These are phyloP conservation scores for Noctilio leporinus DNA, from an alignment of 2,113 vertebrate species.

Conservation along the genomic window DNA sequence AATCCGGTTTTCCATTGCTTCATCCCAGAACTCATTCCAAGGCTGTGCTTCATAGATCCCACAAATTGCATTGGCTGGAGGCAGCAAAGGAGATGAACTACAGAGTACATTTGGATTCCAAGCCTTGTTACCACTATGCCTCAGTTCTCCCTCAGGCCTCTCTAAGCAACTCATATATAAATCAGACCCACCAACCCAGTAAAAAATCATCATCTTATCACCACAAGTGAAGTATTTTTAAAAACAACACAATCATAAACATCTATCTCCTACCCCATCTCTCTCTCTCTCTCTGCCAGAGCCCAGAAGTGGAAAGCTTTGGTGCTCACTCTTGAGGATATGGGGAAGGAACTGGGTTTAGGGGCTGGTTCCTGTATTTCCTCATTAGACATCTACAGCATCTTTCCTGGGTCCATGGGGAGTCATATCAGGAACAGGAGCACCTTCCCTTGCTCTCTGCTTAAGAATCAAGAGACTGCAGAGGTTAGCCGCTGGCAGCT, in stretches of 20 bases:
- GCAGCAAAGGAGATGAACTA: background rate
- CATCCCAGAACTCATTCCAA: constrained; percentile 61
- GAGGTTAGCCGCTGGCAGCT: background rate
- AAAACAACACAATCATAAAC: background rate
- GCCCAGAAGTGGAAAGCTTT: constrained; percentile 18
- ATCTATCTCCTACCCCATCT: background rate
- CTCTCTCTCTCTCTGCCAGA: background rate
- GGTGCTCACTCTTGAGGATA: background rate
- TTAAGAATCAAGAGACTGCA: constrained; percentile 44
- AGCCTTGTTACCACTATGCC: background rate
- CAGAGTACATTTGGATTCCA: constrained; percentile 5
- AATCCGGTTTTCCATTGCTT: constrained; percentile 46
- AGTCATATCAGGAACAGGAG: background rate
- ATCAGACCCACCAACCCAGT: background rate
- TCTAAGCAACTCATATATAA: background rate
- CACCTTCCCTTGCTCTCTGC: constrained; percentile 3
- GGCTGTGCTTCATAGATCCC: constrained; percentile 45
- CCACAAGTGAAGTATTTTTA: background rate
- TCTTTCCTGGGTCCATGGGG: background rate
- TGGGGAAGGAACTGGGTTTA: background rate
- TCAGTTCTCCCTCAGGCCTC: constrained; percentile 14
- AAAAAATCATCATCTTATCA: background rate
- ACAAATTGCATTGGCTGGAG: constrained; percentile 49
- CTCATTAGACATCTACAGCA: background rate
- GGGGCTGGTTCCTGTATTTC: background rate